These are phyloP conservation scores for Nebria salina DNA, from an alignment of 2,888 invertebrate species.

Conservation along the genomic window DNA sequence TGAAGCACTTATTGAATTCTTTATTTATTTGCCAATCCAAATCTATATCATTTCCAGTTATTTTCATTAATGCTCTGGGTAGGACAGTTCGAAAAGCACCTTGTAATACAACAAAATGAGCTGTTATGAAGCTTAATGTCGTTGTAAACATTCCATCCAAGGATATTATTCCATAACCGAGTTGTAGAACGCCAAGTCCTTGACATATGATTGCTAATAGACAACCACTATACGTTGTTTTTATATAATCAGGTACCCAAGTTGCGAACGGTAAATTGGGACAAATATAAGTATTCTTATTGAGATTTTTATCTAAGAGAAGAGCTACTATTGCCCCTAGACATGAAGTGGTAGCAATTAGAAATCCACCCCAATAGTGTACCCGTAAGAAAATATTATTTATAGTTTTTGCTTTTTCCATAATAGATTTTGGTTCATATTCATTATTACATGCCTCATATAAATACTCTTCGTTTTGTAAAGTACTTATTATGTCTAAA, in stretches of 20 bases:
- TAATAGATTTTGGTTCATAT: not conserved
- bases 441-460: not conserved
- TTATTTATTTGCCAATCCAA: slow-evolving; percentile 1
- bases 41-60: not conserved
- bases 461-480: not conserved
- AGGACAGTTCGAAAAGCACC: not conserved
- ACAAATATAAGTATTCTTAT: not conserved
- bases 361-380: not conserved
- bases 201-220: not conserved
- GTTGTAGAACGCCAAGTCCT: not conserved
- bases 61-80: not conserved
- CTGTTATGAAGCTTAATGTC: not conserved
- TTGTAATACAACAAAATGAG: not conserved
- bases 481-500: not conserved
- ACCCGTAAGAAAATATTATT: not conserved
- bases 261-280: not conserved
- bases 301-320: not conserved
- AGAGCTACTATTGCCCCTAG: not conserved
- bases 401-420: not conserved
- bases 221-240: not conserved
- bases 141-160: slow-evolving; percentile 5
- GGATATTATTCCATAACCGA: not conserved
- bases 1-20: slow-evolving; percentile 4
- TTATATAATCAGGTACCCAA: not conserved
- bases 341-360: not conserved